These are phyloP conservation scores for Luffia ferchaultella DNA, from an alignment of 2,888 invertebrate species.

Conservation along the genomic window DNA sequence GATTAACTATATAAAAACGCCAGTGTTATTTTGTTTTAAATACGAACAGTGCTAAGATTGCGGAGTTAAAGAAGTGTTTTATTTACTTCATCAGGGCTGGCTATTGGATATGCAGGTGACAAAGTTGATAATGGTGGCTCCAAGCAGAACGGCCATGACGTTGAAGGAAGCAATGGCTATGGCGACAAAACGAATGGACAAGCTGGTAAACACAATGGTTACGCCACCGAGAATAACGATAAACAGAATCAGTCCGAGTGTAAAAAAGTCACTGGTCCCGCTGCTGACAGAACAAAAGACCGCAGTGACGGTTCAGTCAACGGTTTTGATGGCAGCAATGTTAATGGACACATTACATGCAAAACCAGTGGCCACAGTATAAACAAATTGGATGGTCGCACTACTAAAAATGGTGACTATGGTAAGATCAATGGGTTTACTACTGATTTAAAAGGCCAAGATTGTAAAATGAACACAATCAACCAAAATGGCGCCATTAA, in stretches of 20 bases:
- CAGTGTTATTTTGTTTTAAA: slow-evolving; percentile 24
- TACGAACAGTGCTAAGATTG: slow-evolving; percentile 19
- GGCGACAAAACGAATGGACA: slow-evolving; percentile 4
- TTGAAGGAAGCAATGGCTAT: neutral
- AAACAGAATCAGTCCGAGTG: too few relatives aligned
- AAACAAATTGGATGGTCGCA: too few relatives aligned
- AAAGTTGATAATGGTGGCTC: slow-evolving; percentile 11
- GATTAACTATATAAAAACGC: slow-evolving; percentile 45
- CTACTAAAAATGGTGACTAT: slow-evolving; percentile 20
- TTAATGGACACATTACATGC: neutral
- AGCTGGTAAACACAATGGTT: slow-evolving; percentile 12
- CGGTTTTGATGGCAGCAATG: neutral
- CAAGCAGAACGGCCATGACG: neutral
- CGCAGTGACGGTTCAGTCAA: slow-evolving; percentile 2
- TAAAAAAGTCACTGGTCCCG: neutral
- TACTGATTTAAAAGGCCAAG: neutral
- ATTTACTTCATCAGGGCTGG: slow-evolving; percentile 52
- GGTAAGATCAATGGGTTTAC: slow-evolving; percentile 6
- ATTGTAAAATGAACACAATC: neutral
- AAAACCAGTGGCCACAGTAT: slow-evolving; percentile 24
- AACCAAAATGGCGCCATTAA: neutral
- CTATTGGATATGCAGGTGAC: slow-evolving; percentile 23
- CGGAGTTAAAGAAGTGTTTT: slow-evolving; percentile 30
- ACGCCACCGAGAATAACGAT: slow-evolving; percentile 7
- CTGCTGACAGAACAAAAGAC: slow-evolving; percentile 13